Evolutionary conservation across 2,113 vertebrate genomes (phyloP).

Genomic region (Gavialis gangeticus): DNA sequence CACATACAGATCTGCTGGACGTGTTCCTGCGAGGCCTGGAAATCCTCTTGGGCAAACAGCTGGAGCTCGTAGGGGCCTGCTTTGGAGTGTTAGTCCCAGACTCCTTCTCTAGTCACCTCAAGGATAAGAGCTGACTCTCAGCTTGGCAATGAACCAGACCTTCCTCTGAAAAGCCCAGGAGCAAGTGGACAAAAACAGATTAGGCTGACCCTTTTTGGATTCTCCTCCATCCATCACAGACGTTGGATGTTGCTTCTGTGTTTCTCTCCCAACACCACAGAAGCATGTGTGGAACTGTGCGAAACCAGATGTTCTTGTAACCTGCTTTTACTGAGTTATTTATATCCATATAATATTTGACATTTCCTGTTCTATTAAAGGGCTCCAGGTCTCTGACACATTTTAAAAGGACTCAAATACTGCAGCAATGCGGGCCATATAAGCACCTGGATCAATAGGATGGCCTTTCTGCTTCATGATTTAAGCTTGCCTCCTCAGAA

Average conservation of each 20-base stretch:
- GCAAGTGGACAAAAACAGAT: constrained; percentile 44
- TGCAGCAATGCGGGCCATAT: fast-evolving
- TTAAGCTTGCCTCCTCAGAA: constrained; percentile 50
- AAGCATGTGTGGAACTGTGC: constrained; percentile 7
- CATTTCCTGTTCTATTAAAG: constrained; percentile 73
- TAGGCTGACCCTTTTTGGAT: constrained; percentile 44
- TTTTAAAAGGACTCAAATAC: constrained; percentile 8
- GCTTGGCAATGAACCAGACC: neutral
- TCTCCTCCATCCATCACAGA: constrained; percentile 9
- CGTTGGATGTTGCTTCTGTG: constrained; percentile 31
- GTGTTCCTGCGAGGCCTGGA: neutral
- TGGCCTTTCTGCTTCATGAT: constrained; percentile 1
- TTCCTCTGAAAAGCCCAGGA: constrained; percentile 54
- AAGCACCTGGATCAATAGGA: constrained; percentile 28
- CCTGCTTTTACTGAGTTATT: constrained; percentile 67
- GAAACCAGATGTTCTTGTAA: constrained; percentile 72
- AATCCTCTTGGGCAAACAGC: neutral
- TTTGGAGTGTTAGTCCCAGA: too few relatives aligned
- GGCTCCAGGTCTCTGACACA: constrained; percentile 51
- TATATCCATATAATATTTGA: constrained; percentile 73
- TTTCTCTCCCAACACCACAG: constrained; percentile 26
- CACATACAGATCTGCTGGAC: neutral
- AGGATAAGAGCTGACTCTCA: neutral
- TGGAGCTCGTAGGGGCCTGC: neutral
- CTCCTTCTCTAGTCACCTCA: neutral